Conservation (phyloP, 2,888 invertebrate genomes). For the Cristatella mucedo region DNA sequence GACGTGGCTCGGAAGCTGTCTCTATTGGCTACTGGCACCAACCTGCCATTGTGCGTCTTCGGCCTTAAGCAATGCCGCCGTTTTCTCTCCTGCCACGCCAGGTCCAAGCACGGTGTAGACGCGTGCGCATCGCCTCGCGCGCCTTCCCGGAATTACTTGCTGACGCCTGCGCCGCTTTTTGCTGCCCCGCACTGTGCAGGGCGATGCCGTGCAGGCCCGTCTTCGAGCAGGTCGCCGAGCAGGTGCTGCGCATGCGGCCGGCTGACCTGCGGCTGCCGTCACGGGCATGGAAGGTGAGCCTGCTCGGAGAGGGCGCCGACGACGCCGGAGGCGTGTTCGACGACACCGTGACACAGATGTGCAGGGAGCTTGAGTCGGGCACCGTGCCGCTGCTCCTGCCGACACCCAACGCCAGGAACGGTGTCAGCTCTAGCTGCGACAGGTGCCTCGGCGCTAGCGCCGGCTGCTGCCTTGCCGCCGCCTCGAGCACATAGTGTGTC, state of each 20-base stretch:
- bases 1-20: no score
- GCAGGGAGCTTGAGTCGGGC: constrained; percentile 46
- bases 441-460: constrained; percentile 32
- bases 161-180: no score
- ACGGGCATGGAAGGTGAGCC: constrained; percentile 52
- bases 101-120: no score
- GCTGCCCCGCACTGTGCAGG: constrained; percentile 16
- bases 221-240: constrained; percentile 48
- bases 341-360: constrained; percentile 54
- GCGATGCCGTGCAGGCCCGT: constrained; percentile 47
- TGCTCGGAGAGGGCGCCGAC: constrained; percentile 52
- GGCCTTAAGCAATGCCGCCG: no score
- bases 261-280: constrained; percentile 48
- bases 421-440: constrained; percentile 49
- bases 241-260: constrained; percentile 47
- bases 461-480: no score
- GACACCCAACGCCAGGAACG: constrained; percentile 48
- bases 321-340: constrained; percentile 55
- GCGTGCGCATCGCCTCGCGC: no score
- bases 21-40: no score
- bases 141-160: no score
- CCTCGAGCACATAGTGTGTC: no score
- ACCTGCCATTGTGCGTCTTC: no score
- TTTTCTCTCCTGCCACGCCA: no score
- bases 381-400: constrained; percentile 46